phyloP scores from a whole-genome alignment of 1,140 invertebrate species.

The Saccostrea glomerata region DNA sequence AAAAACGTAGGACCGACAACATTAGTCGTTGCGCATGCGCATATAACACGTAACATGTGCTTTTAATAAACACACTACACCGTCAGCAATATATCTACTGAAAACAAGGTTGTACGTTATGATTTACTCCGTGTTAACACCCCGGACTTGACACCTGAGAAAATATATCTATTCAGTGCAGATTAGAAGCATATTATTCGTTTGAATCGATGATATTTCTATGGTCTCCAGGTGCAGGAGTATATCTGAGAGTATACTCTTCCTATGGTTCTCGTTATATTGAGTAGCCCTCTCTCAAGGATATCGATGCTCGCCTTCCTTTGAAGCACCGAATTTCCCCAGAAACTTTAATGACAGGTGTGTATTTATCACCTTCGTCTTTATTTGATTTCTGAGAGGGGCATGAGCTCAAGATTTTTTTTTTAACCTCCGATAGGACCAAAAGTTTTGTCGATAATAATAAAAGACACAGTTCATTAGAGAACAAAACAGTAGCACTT shows the following conservation, averaged over 20 bases:
- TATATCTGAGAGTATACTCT: slow-evolving; percentile 7
- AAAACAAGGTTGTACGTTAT: slow-evolving; percentile 34
- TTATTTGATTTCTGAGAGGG: slow-evolving; percentile 7
- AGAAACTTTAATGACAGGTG: slow-evolving; percentile 30
- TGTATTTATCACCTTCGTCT: neutral
- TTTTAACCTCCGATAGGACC: slow-evolving; percentile 1
- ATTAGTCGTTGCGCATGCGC: slow-evolving; percentile 14
- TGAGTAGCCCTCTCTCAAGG: slow-evolving; percentile 29
- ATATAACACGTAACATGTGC: slow-evolving; percentile 23
- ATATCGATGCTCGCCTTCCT: neutral
- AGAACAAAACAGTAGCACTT: slow-evolving; percentile 24
- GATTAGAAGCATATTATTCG: slow-evolving; percentile 34
- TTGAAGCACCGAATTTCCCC: neutral
- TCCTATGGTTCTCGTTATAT: neutral
- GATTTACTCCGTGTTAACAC: slow-evolving; percentile 36
- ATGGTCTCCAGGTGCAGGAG: slow-evolving; percentile 18
- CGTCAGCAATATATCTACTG: slow-evolving; percentile 30
- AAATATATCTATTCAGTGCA: slow-evolving; percentile 31
- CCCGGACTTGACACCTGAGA: slow-evolving; percentile 27
- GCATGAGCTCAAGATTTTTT: neutral
- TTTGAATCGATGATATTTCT: slow-evolving; percentile 36
- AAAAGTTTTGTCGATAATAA: neutral
- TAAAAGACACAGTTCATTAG: slow-evolving; percentile 1
- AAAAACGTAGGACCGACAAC: slow-evolving; percentile 24
- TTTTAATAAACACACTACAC: slow-evolving; percentile 28